Percentiles rank a stretch among this genome's conserved stretches.
Conservation (phyloP, 64 coral and sea anemone species). For the Pocillopora verrucosa region DNA sequence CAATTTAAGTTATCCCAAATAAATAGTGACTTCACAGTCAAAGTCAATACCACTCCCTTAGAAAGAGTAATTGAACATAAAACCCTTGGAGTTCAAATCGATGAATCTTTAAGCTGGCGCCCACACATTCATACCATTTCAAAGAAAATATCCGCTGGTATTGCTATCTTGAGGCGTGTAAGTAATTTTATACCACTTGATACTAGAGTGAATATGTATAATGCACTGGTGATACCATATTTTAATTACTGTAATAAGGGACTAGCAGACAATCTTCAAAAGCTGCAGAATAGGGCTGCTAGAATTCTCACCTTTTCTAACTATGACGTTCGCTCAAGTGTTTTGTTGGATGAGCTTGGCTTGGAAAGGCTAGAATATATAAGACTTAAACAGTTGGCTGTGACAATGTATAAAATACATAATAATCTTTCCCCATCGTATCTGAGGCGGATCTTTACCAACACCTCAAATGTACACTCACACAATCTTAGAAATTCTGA, state of each 20-base stretch:
- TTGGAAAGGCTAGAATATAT: constrained; percentile 28
- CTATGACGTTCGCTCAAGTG: not conserved
- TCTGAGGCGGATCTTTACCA: constrained; percentile 32
- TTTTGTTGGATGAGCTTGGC: constrained; percentile 43
- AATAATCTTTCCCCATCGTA: constrained; percentile 31
- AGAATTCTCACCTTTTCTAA: constrained; percentile 22
- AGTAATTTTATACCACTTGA: not conserved
- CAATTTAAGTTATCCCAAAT: not conserved
- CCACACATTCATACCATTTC: not conserved
- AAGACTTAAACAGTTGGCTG: constrained; percentile 26
- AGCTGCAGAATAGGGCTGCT: constrained; percentile 35
- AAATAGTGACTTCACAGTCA: constrained; percentile 19
- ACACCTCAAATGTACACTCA: not conserved
- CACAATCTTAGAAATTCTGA: constrained; percentile 27
- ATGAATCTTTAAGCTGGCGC: not conserved
- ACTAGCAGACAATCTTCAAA: constrained; percentile 27
- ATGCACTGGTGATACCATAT: constrained; percentile 28
- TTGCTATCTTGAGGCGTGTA: not conserved
- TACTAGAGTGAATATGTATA: constrained; percentile 12
- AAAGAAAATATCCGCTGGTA: not conserved
- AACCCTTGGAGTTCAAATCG: not conserved
- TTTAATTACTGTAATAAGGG: constrained; percentile 40
- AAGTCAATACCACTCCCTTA: not conserved
- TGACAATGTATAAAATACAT: constrained; percentile 35
- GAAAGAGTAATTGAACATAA: not conserved